These are phyloP conservation scores for Neosilurus hyrtlii DNA, from an alignment of 2,797 vertebrate species.

Conservation along the genomic window DNA sequence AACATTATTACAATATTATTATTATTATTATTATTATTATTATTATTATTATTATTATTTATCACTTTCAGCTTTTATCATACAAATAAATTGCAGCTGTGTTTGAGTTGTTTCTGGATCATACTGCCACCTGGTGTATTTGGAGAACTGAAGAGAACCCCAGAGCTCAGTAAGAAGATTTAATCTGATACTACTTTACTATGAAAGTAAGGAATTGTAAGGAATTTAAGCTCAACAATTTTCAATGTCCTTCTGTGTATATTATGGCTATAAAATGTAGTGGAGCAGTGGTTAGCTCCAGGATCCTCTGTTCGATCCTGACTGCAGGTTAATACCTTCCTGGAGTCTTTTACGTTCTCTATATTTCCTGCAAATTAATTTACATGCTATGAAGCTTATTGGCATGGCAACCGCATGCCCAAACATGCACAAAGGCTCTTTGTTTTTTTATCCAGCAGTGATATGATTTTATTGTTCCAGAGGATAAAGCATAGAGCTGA, in stretches of 20 bases:
- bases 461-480: background rate
- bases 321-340: no score
- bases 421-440: background rate
- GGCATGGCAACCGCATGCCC: slow-evolving; percentile 1
- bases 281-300: background rate
- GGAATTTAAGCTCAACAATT: background rate
- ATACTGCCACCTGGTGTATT: slow-evolving; percentile 52
- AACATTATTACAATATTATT: slow-evolving; percentile 38
- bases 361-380: background rate
- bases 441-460: background rate
- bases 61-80: slow-evolving; percentile 40
- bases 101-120: slow-evolving; percentile 4
- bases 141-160: background rate
- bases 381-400: background rate
- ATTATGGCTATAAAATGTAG: background rate
- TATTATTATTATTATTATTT: background rate
- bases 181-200: background rate
- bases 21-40: background rate
- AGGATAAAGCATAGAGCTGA: background rate
- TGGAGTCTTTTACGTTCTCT: background rate
- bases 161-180: background rate
- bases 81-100: slow-evolving; percentile 20
- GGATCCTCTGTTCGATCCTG: background rate
- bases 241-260: no score
- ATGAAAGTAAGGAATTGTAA: background rate